Evolutionary conservation across 2,113 vertebrate genomes (phyloP).

Genomic region (Noturus placidus): DNA sequence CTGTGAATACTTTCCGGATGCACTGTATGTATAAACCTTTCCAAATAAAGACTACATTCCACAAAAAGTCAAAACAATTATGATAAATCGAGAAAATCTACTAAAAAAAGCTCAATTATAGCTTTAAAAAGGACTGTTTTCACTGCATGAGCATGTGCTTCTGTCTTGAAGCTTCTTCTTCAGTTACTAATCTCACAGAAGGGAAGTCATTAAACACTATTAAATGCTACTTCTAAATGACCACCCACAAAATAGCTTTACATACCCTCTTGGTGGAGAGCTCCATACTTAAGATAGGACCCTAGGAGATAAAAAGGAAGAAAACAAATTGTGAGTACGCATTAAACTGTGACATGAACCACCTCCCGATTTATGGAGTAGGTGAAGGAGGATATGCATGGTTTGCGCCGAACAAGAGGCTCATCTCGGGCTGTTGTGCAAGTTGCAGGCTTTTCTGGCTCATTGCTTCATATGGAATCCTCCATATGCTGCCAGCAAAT

Average conservation of each 20-base stretch:
- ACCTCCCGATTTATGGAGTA: conserved; percentile 10
- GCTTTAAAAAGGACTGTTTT: not conserved
- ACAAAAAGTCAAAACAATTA: not conserved
- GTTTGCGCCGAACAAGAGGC: conserved; percentile 41
- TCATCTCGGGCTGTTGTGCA: conserved; percentile 36
- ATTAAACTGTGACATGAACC: conserved; percentile 34
- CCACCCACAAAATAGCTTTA: conserved; percentile 33
- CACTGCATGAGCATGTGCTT: not conserved
- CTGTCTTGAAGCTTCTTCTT: not conserved
- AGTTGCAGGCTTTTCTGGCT: conserved; percentile 38
- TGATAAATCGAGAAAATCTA: not conserved
- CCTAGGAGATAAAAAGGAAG: conserved; percentile 49
- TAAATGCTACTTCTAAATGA: conserved; percentile 11
- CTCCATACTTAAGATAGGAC: conserved; percentile 80
- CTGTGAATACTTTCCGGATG: no score
- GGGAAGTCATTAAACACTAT: conserved; percentile 33
- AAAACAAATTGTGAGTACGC: conserved; percentile 33
- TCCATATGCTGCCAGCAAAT: conserved; percentile 45
- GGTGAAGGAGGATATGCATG: conserved; percentile 28
- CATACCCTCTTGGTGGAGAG: conserved; percentile 82
- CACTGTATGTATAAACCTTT: not conserved
- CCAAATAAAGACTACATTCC: not conserved
- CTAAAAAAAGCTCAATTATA: not conserved
- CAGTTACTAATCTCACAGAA: conserved; percentile 11
- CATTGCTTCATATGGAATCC: conserved; percentile 28